Percentiles rank a stretch among this genome's conserved stretches.
Evolutionary conservation across 1,140 invertebrate genomes (phyloP).

Genomic region (Drosophila sp.): DNA sequence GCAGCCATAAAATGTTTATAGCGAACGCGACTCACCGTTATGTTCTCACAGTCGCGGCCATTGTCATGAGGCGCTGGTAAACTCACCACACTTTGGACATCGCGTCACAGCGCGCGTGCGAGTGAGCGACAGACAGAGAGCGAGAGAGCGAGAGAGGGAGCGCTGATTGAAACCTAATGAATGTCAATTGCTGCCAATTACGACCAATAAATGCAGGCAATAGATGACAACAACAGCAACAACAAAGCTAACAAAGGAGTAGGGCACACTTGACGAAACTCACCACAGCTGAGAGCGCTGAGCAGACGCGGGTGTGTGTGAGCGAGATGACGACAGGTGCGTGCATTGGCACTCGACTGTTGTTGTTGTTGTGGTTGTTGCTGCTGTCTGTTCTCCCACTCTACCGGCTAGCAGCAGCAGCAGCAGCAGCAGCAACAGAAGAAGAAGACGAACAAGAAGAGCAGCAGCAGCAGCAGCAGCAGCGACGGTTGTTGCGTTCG

Average conservation of each 20-base stretch:
- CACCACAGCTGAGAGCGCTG: constrained; percentile 50
- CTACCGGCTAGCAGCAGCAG: constrained; percentile 13
- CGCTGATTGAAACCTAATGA: constrained; percentile 81
- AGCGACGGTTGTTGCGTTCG: constrained; percentile 11
- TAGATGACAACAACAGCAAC: constrained; percentile 48
- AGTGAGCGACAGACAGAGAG: background rate
- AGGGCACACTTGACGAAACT: constrained; percentile 25
- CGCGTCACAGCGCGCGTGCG: background rate
- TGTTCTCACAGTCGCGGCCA: constrained; percentile 32
- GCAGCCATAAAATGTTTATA: constrained; percentile 44
- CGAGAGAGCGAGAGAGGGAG: constrained; percentile 5
- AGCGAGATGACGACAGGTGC: constrained; percentile 74
- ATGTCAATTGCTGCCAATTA: constrained; percentile 84
- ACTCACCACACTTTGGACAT: constrained; percentile 34
- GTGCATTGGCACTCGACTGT: constrained; percentile 34
- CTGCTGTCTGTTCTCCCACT: constrained; percentile 26
- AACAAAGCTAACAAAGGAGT: constrained; percentile 8
- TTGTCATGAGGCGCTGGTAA: constrained; percentile 28
- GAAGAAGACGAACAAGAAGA: too few species aligned
- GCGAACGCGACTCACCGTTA: constrained; percentile 38
- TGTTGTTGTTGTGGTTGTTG: constrained; percentile 11
- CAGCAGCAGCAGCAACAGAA: constrained; percentile 1
- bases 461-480: constrained; percentile 12
- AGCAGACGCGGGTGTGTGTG: constrained; percentile 36
- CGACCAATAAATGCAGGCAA: constrained; percentile 82